These are phyloP conservation scores for Cryptoblepharus egeriae DNA, from an alignment of 2,797 vertebrate genomes.

Conservation along the genomic window DNA sequence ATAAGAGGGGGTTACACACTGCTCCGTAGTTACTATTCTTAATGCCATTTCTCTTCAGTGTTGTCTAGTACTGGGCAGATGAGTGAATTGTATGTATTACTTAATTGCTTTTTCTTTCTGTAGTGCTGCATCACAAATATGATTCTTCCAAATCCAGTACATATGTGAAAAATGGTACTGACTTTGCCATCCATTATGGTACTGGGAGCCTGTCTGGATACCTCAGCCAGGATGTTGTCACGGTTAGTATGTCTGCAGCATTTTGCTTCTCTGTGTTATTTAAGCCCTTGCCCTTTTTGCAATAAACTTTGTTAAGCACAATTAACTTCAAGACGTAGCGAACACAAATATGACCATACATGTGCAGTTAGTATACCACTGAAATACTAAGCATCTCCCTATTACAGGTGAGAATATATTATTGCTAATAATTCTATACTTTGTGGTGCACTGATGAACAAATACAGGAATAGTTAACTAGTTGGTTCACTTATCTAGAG, in stretches of 20 bases:
- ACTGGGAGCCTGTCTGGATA: slow-evolving; percentile 92
- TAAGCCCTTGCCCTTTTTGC: not conserved
- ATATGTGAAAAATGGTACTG: slow-evolving; percentile 89
- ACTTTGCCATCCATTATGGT: slow-evolving; percentile 92
- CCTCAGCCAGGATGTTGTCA: slow-evolving; percentile 87
- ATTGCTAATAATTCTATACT: not conserved
- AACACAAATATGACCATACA: not conserved
- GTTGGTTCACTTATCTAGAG: not conserved
- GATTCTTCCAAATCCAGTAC: slow-evolving; percentile 88
- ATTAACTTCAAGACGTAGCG: not conserved
- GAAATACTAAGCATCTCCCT: not conserved
- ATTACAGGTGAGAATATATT: not conserved
- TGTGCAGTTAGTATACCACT: not conserved
- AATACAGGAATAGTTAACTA: not conserved
- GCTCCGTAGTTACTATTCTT: not conserved
- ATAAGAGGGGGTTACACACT: not conserved
- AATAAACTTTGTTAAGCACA: not conserved
- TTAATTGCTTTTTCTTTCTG: not conserved
- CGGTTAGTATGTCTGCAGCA: slow-evolving; percentile 62
- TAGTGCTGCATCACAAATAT: slow-evolving; percentile 93
- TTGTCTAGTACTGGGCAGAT: not conserved
- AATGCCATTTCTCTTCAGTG: not conserved
- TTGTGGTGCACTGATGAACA: not conserved
- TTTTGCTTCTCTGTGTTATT: accelerated
- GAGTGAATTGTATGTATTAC: not conserved